Evolutionary conservation across 1,140 invertebrate species (phyloP).

Genomic region (Drosophila auraria): DNA sequence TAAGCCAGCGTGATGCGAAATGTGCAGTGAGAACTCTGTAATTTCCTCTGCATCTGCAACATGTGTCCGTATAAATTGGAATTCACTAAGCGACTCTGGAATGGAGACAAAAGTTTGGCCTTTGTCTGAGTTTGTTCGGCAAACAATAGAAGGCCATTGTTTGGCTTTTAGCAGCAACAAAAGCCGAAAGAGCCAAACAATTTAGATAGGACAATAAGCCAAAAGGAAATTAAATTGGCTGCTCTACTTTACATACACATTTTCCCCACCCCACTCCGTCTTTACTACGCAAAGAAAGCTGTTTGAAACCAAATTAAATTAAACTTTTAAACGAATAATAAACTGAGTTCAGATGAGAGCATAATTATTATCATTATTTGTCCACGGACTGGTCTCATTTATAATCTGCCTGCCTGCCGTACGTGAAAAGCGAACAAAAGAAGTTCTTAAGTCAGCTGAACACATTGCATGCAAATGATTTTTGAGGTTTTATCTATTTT

Average conservation of each 20-base stretch:
- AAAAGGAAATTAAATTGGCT: conserved; percentile 63
- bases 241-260: conserved; percentile 34
- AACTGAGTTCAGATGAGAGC: conserved; percentile 1
- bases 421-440: conserved; percentile 1
- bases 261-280: background rate
- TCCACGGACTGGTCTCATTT: conserved; percentile 6
- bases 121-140: conserved; percentile 60
- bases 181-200: conserved; percentile 66
- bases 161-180: conserved; percentile 80
- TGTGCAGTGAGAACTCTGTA: conserved; percentile 67
- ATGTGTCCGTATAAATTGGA: conserved; percentile 46
- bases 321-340: conserved; percentile 24
- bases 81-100: conserved; percentile 50
- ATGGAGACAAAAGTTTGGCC: conserved; percentile 53
- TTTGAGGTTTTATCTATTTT: background rate
- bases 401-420: conserved; percentile 14
- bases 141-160: conserved; percentile 75
- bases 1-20: conserved; percentile 50
- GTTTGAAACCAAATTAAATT: conserved; percentile 49
- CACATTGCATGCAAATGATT: conserved; percentile 9
- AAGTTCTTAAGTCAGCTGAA: conserved; percentile 27
- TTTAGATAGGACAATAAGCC: conserved; percentile 72
- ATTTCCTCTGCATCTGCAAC: conserved; percentile 72
- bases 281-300: conserved; percentile 42
- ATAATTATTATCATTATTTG: conserved; percentile 51